Evolutionary conservation across 2,888 invertebrate species (phyloP).

Genomic region (Gonocerus acuteangulatus): DNA sequence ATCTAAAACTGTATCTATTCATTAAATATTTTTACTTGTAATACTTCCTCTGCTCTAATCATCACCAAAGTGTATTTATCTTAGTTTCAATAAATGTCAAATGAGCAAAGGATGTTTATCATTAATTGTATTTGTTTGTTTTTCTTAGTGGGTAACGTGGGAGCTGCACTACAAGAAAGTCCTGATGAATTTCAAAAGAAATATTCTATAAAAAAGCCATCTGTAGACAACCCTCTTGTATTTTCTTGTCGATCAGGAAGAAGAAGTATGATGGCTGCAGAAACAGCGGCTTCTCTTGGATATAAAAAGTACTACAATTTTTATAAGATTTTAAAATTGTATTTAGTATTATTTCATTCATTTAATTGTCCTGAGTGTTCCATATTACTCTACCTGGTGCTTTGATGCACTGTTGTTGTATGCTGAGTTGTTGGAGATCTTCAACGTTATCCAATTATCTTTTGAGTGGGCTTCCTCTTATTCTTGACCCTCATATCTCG

Average conservation of each 20-base stretch:
- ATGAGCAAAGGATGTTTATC: too few species aligned
- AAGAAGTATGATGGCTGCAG: constrained; percentile 56
- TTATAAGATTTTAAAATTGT: constrained; percentile 17
- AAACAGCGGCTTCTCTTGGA: constrained; percentile 51
- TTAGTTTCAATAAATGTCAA: too few species aligned
- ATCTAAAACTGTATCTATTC: too few species aligned
- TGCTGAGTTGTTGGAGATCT: neutral
- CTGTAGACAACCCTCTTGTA: constrained; percentile 52
- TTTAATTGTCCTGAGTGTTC: constrained; percentile 28
- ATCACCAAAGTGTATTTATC: too few species aligned
- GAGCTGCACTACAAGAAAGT: constrained; percentile 46
- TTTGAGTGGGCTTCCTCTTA: too few species aligned
- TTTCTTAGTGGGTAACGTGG: constrained; percentile 53
- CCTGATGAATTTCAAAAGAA: constrained; percentile 51
- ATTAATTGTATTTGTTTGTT: too few species aligned
- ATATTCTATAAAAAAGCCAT: constrained; percentile 55
- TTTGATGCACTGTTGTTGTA: neutral
- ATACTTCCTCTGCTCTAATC: too few species aligned
- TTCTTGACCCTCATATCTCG: too few species aligned
- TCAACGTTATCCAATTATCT: too few species aligned
- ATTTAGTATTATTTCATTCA: constrained; percentile 22
- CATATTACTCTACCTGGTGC: constrained; percentile 24
- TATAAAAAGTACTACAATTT: constrained; percentile 55
- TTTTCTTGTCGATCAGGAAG: constrained; percentile 63
- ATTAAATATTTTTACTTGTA: too few species aligned